phyloP scores from a whole-genome alignment of 2,888 invertebrate species.

The Allacma fusca region DNA sequence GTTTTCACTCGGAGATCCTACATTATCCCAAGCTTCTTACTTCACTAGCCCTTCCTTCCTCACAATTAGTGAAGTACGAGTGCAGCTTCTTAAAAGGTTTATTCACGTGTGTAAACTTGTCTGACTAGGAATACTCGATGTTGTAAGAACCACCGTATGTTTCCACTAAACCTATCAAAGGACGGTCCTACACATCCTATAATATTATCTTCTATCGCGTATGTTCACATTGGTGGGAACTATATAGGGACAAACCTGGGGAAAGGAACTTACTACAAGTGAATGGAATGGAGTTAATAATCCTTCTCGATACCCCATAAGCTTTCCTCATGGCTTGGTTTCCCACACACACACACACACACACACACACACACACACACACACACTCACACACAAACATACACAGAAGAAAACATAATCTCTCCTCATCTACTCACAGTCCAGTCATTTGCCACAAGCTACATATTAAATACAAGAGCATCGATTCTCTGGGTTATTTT shows the following conservation, averaged over 20 bases:
- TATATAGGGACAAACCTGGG: not conserved
- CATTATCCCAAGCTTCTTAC: not conserved
- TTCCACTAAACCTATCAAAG: not conserved
- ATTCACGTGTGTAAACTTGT: conserved; percentile 1
- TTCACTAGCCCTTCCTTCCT: not conserved
- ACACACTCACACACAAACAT: no score
- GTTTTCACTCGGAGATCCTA: not conserved
- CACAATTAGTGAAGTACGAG: not conserved
- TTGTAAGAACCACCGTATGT: no score
- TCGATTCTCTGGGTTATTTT: conserved; percentile 6
- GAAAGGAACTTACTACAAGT: not conserved
- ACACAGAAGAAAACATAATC: not conserved
- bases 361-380: not conserved
- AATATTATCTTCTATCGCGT: not conserved
- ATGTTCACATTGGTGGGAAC: no score
- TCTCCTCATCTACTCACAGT: not conserved
- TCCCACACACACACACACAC: not conserved
- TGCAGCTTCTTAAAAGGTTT: not conserved
- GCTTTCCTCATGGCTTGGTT: not conserved
- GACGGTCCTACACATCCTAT: not conserved
- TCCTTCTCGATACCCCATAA: conserved; percentile 6
- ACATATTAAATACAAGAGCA: conserved; percentile 11
- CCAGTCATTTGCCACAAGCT: conserved; percentile 12
- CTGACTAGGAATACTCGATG: no score
- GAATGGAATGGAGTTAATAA: not conserved